Conservation (phyloP, 2,797 vertebrate genomes). For the Octomys mimax region DNA sequence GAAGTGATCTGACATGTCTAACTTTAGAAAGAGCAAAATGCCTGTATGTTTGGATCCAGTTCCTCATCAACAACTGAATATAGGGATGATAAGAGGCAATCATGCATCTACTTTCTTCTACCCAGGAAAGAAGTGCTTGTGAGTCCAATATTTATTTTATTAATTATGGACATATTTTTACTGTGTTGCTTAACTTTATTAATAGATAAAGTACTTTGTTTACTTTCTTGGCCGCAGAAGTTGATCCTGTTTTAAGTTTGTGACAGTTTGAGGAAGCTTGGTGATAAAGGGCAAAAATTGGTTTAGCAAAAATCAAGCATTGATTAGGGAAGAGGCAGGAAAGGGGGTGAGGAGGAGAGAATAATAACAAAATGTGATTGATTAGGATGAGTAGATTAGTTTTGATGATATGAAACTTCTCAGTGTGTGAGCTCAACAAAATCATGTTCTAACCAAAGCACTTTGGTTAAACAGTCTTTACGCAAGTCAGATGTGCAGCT, state of each 20-base stretch:
- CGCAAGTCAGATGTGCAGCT: slow-evolving; percentile 21
- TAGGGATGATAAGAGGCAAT: slow-evolving; percentile 59
- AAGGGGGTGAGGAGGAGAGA: neutral
- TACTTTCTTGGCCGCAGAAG: slow-evolving; percentile 72
- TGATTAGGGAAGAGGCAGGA: slow-evolving; percentile 25
- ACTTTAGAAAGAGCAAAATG: neutral
- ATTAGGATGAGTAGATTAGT: neutral
- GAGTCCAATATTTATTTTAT: slow-evolving; percentile 70
- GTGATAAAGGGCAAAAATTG: neutral
- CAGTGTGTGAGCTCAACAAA: slow-evolving; percentile 12
- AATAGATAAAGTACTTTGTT: slow-evolving; percentile 82
- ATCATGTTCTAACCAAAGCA: neutral
- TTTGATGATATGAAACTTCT: neutral
- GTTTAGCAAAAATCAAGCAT: neutral
- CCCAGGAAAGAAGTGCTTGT: slow-evolving; percentile 36
- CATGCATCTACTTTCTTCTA: slow-evolving; percentile 54
- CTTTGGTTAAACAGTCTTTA: slow-evolving; percentile 40
- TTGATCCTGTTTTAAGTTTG: slow-evolving; percentile 69
- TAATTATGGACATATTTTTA: slow-evolving; percentile 80
- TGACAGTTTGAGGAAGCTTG: neutral
- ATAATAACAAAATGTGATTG: neutral
- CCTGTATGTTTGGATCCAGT: neutral
- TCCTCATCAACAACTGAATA: neutral
- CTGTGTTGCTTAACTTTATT: slow-evolving; percentile 79
- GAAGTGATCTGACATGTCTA: neutral